These are phyloP conservation scores for Babyrousa celebensis DNA, from an alignment of 2,797 vertebrate species.

Conservation along the genomic window DNA sequence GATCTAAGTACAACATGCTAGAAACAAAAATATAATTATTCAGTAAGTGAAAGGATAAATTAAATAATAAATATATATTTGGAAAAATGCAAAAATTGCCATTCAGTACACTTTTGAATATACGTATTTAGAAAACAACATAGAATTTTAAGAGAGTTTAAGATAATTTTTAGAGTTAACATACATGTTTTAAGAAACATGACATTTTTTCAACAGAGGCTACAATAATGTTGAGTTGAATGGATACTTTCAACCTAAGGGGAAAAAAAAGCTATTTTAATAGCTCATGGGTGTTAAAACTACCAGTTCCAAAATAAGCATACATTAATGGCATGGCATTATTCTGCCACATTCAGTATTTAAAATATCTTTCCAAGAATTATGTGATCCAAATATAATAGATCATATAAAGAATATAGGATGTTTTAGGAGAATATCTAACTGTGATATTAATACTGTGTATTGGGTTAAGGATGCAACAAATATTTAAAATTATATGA, in stretches of 20 bases:
- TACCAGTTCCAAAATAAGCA: slow-evolving; percentile 18
- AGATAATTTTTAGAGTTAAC: slow-evolving; percentile 56
- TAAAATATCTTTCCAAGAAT: slow-evolving; percentile 55
- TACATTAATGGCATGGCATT: slow-evolving; percentile 48
- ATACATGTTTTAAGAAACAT: slow-evolving; percentile 33
- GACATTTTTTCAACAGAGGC: slow-evolving; percentile 53
- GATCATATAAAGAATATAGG: slow-evolving; percentile 53
- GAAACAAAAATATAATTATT: slow-evolving; percentile 44
- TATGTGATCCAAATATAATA: slow-evolving; percentile 48
- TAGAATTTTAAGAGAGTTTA: slow-evolving; percentile 65
- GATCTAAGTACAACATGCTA: neutral
- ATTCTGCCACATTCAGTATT: slow-evolving; percentile 72
- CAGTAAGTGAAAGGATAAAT: slow-evolving; percentile 66
- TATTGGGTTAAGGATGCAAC: slow-evolving; percentile 68
- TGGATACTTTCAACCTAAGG: slow-evolving; percentile 67
- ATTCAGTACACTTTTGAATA: neutral
- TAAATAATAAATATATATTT: slow-evolving; percentile 15
- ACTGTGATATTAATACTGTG: slow-evolving; percentile 72
- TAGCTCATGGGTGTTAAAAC: slow-evolving; percentile 70
- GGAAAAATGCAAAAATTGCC: slow-evolving; percentile 59
- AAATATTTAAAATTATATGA: slow-evolving; percentile 72
- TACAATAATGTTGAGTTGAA: slow-evolving; percentile 23
- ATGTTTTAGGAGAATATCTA: slow-evolving; percentile 59
- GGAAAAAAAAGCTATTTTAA: slow-evolving; percentile 59
- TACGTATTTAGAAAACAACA: neutral